Base-by-base conservation (phyloP, 2,888 invertebrate species). In the Trilocha varians region DNA sequence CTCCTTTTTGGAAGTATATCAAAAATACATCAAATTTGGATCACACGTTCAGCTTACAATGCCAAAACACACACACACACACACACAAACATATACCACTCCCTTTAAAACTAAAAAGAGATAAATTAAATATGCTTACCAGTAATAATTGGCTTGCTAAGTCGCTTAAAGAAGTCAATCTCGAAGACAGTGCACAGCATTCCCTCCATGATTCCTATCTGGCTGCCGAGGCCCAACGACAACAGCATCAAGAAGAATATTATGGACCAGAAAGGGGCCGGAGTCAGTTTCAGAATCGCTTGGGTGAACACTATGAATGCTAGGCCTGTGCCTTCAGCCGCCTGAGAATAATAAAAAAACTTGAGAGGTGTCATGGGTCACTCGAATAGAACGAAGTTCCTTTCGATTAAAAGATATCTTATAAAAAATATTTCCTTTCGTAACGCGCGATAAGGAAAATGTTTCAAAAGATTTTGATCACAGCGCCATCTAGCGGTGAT, bases 301-400 rank as follows among this genome's bases (percentile, higher is more conserved):
- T 98, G 96, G 0, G 98, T 97, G 84, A 98, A 97, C n/a, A 98
- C 96, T 49, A 98, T 97, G 78, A 98, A 98, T 1, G 97, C 98
- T 38, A 98, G 82, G 1, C 98, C 98, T 1, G 97, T 98, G 38
- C 98, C 98, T 83, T 97, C 96, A 18, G 97, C 97, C 16, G 97
- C 97, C 95, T 96, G 70, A 8, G 79, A 72, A 43, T 14, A 49
- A 34, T 16, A 18, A 13, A 13, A 17, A 25, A 25, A 1, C 6
- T 25, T 25, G 6, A 25, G 6, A 18, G 18, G 5, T 18, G 18
- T 18, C 8, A 18, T 8, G 5, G 8, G 18, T 8, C 1, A 8
- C 8, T 6, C 8, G 8, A 8, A 6, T 8, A 5, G 5, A 8
- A 18, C 18, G 5, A 6, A 18, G 18, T 8, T 36, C 14, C 33